These are phyloP conservation scores for Erebia aethiops DNA, from an alignment of 2,888 invertebrate species.

Conservation along the genomic window DNA sequence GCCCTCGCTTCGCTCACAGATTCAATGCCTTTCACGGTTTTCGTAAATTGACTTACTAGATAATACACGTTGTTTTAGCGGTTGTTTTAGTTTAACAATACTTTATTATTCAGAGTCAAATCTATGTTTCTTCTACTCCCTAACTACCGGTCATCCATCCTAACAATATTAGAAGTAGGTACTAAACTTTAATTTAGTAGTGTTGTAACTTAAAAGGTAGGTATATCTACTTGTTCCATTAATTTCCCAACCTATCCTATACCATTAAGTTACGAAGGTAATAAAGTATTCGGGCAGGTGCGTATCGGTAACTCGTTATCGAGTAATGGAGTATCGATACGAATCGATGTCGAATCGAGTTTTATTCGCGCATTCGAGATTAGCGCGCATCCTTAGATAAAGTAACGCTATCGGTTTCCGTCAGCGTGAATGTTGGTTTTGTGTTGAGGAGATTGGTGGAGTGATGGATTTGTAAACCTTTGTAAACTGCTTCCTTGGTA, in stretches of 20 bases:
- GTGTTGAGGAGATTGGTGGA: conserved; percentile 20
- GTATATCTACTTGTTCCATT: conserved; percentile 34
- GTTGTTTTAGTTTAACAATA: too few relatives aligned
- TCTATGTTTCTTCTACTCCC: too few relatives aligned
- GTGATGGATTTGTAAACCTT: too few relatives aligned
- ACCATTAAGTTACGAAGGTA: conserved; percentile 43
- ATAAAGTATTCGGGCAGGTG: conserved; percentile 50
- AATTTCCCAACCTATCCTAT: conserved; percentile 45
- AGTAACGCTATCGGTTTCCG: conserved; percentile 33
- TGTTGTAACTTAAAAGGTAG: background rate
- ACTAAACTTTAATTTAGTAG: background rate
- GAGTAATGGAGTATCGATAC: conserved; percentile 48
- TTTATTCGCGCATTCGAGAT: conserved; percentile 48
- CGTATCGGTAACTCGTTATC: conserved; percentile 49
- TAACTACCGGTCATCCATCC: too few relatives aligned
- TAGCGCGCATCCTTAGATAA: conserved; percentile 41
- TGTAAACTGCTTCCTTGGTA: too few relatives aligned
- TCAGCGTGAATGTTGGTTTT: conserved; percentile 30
- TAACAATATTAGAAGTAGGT: background rate
- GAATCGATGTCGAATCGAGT: conserved; percentile 49
- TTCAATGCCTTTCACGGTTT: too few relatives aligned
- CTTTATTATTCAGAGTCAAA: too few relatives aligned
- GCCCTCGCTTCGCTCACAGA: too few relatives aligned
- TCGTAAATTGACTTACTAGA: too few relatives aligned
- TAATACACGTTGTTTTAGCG: too few relatives aligned